A percentile compares a stretch with the other conserved stretches of the same genome.
These are phyloP conservation scores for Montifringilla adamsi DNA, from an alignment of 2,113 vertebrate genomes.

Conservation along the genomic window DNA sequence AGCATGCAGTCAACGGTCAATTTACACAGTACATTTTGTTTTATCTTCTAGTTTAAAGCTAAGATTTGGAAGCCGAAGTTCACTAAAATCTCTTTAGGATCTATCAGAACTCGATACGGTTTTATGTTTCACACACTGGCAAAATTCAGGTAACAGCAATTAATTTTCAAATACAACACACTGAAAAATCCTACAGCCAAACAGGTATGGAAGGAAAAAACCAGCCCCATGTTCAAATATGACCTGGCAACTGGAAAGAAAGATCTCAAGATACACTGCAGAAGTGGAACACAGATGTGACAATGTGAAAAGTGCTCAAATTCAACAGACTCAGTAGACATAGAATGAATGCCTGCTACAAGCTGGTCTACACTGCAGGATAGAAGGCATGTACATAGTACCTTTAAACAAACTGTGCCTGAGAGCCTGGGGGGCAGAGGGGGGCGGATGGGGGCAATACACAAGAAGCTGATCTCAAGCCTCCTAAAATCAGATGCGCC, in stretches of 20 bases:
- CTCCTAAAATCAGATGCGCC: not conserved
- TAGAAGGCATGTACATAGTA: not conserved
- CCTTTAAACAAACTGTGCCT: not conserved
- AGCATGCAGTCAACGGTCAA: not conserved
- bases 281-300: not conserved
- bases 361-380: not conserved
- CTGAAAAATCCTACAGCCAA: not conserved
- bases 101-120: not conserved
- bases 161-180: not conserved
- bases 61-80: not conserved
- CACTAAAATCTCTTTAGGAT: not conserved
- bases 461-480: not conserved
- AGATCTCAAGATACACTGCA: not conserved
- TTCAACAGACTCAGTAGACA: not conserved
- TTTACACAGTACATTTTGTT: not conserved
- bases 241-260: not conserved
- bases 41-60: not conserved
- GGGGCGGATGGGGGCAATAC: fast-evolving
- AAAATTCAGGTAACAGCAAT: not conserved
- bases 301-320: not conserved
- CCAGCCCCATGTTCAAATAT: not conserved
- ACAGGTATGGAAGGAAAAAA: not conserved
- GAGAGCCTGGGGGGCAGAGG: fast-evolving
- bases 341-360: not conserved
- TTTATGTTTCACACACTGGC: not conserved